A percentile compares a stretch with the other conserved stretches of the same genome.
Evolutionary conservation across 1,140 invertebrate genomes (phyloP).

Genomic region (Frieseomelitta varia): DNA sequence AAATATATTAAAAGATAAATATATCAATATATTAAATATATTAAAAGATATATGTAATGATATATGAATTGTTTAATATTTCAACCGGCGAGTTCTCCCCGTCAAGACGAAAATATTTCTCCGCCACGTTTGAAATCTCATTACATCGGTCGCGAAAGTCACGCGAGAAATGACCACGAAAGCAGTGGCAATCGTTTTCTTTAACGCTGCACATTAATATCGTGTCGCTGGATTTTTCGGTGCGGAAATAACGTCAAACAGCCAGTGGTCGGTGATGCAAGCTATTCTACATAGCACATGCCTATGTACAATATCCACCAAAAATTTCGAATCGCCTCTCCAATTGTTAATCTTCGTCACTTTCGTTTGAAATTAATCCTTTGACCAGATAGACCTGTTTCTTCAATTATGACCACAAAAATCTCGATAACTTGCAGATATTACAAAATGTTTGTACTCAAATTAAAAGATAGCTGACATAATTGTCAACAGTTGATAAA

Average conservation of each 20-base stretch:
- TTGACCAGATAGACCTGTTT: too few relatives aligned
- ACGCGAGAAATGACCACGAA: neutral
- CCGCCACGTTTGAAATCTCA: neutral
- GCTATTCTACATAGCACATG: neutral
- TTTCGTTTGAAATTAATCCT: too few relatives aligned
- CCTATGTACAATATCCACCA: neutral
- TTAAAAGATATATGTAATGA: too few relatives aligned
- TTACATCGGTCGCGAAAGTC: neutral
- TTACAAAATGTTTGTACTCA: too few relatives aligned
- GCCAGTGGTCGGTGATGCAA: neutral
- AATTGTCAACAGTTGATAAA: too few relatives aligned
- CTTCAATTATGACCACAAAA: too few relatives aligned
- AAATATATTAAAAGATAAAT: too few relatives aligned
- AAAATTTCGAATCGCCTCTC: neutral
- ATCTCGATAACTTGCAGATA: too few relatives aligned
- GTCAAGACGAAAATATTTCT: neutral
- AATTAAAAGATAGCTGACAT: too few relatives aligned
- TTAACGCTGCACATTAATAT: neutral
- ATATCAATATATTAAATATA: too few relatives aligned
- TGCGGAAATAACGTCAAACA: conserved; percentile 9
- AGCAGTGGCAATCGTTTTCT: neutral
- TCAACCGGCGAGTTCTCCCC: neutral
- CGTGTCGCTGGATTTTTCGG: neutral
- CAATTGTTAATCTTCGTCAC: too few relatives aligned
- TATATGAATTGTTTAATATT: too few relatives aligned